Evolutionary conservation across 2,113 vertebrate genomes (phyloP), one percentile per base, ranked within the genome.

Genomic region (Pollimyrus isidori): DNA sequence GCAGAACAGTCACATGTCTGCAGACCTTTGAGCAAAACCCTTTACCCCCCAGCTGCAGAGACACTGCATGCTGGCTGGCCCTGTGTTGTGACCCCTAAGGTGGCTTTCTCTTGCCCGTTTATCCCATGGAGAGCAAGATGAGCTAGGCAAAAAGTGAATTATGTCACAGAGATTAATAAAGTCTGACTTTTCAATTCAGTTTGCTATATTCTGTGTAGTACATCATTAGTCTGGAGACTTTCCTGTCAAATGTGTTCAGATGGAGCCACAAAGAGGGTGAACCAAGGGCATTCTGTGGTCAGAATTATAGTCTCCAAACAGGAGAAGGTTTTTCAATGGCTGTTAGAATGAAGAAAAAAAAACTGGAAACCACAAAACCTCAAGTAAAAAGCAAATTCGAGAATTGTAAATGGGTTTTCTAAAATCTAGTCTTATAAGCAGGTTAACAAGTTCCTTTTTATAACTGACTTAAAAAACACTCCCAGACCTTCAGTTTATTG

Each of bases 401-500:
- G 86, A 45, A 35, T 88, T 91, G 92, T 88, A 91, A 93, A 92
- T 91, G 23, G 88, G 56, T 90, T 91, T 88, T 88, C 88, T 90
- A 91, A 91, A 91, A 90, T 91, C 89, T 93, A 92, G 87, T 93
- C 42, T 93, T 90, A 92, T 89, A 90, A 90, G 90, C 91, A 90
- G 85, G 93, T 93, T 91, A 93, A 92, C 90, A 91, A 91, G 88
- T 90, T 88, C 87, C 80, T 88, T 85, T 91, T 88, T 89, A 89
- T 76, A 92, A 91, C 90, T 58, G 82, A 87, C 88, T 92, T 91
- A 56, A 90, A 87, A 35, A 86, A 87, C 62, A 90, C 91, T 89
- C 89, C 91, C 89, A 89, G 87, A 92, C 91, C 90, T 89, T 21
- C 9, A 91, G 91, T 93, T 93, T 93, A 92, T 93, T 92, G 92